Conservation (phyloP, 2,888 invertebrate species). For the Xylophagus ater region DNA sequence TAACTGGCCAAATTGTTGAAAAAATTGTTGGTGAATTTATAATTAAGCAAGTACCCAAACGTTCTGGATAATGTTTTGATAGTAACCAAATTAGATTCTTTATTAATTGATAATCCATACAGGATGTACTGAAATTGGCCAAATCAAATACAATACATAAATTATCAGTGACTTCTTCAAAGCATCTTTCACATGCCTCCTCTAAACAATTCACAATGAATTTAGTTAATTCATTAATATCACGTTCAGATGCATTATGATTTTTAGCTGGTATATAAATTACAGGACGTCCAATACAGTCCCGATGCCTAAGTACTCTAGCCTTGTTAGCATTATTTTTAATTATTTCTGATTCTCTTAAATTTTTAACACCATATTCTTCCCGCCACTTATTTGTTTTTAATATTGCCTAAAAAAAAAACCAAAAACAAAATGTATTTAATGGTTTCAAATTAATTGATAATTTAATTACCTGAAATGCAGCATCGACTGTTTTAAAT, state of each 20-base stretch:
- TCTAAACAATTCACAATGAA: constrained; percentile 70
- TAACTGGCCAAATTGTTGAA: constrained; percentile 66
- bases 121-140: constrained; percentile 58
- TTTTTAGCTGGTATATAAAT: constrained; percentile 69
- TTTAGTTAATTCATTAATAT: constrained; percentile 64
- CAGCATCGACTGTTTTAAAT: constrained; percentile 59
- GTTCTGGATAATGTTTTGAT: constrained; percentile 65
- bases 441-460: neutral
- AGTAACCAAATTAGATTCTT: constrained; percentile 70
- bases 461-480: constrained; percentile 52
- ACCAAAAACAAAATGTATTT: constrained; percentile 5
- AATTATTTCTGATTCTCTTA: constrained; percentile 43
- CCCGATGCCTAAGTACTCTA: constrained; percentile 57
- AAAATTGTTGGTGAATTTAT: constrained; percentile 64
- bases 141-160: constrained; percentile 71
- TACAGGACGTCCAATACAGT: constrained; percentile 61
- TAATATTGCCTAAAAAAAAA: constrained; percentile 50
- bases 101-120: constrained; percentile 71
- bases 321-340: constrained; percentile 55
- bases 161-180: constrained; percentile 69
- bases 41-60: constrained; percentile 64
- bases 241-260: constrained; percentile 55
- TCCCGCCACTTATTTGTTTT: constrained; percentile 72
- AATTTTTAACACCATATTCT: constrained; percentile 55
- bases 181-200: constrained; percentile 63